Evolutionary conservation across 1,140 invertebrate genomes (phyloP), one percentile per base, ranked within the genome.

Genomic region (Brachionus sp.): DNA sequence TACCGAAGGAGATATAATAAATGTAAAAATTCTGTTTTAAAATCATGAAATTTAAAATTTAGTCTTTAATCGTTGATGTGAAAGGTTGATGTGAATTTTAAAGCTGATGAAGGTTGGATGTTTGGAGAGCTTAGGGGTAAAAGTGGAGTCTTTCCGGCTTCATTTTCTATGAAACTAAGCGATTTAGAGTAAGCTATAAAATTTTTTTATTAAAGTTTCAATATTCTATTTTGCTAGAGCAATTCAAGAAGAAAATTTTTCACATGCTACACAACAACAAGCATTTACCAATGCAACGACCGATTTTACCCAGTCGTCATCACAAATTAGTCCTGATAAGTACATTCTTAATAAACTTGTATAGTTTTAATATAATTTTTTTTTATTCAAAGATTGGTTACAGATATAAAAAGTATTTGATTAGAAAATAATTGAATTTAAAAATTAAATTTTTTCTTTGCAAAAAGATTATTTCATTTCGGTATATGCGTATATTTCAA

Each of bases 81-180:
- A 29, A 66, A 83, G 57, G 80, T 82, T 35, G 66, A 82, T 82
- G n/a, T 66, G n/a, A 68, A 16, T 10, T 25, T 19, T 46, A 50
- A 44, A 82, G 84, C 86, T 9, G 96, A 98, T 87, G 95, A 95
- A 9, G 97, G 96, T n/a, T 99, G 97, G 97, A 90, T 95, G 84
- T 94, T 94, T 84, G 97, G 97, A 4, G 94, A 95, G 86, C 85
- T 86, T 35, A 91, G 93, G 86, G 94, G 94, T 23, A 92, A 93
- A 84, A 93, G 92, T 5, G 96, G 97, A n/a, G 98, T 96, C 95
- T 98, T 98, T 90, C 97, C 97, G 3, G 95, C 97, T 89, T 94
- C 95, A 5, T 98, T 98, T 88, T 95, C 95, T n/a, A 87, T 88
- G 78, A 85, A 85, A 62, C 84, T 86, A 13, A 84, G 78, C n/a